Evolutionary conservation across 1,140 invertebrate species (phyloP), one percentile per base, ranked within the genome.

Genomic region (Vanessa atalanta): DNA sequence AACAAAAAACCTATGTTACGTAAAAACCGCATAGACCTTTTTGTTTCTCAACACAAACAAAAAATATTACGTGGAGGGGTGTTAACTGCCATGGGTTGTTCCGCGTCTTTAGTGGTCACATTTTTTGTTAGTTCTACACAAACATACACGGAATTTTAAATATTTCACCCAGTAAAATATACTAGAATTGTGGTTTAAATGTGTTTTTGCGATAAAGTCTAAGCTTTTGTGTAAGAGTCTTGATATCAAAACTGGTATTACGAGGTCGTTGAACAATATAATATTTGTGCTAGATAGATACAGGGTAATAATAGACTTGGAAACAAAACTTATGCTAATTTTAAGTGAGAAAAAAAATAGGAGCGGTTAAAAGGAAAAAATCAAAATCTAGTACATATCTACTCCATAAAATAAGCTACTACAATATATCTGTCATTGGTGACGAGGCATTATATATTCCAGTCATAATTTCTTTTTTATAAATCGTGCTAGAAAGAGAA

Each of bases 11-110:
- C 79, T 74, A 78, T 79, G 65, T 50, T 53, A 80, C 76, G 87
- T 74, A 89, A 89, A 90, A 91, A 90, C 84, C 81, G 72, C 87
- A 81, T 79, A 80, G 61, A 76, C 73, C 83, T 84, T 80, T 88
- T 75, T 87, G 84, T 77, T 81, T 77, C 81, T 81, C 84, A 79
- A 83, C 78, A 83, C 63, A 78, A 72, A 81, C 78, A 79, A 81
- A 83, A 86, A 86, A 83, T 76, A 51, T 61, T n/a, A 26, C 9
- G 66, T 75, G 70, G 76, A 47, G 48, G 85, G 84, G 87, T 88
- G 87, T 87, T 83, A 89, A 86, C 79, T 80, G 76, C 72, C 75
- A 57, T 75, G 72, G 75, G 69, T 80, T 82, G 83, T 85, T 83
- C 78, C 83, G 81, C 78, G 81, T 81, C 70, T 76, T 68, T 68